Evolutionary conservation across 2,888 invertebrate species (phyloP).

Genomic region (Hoplodrina ambigua): DNA sequence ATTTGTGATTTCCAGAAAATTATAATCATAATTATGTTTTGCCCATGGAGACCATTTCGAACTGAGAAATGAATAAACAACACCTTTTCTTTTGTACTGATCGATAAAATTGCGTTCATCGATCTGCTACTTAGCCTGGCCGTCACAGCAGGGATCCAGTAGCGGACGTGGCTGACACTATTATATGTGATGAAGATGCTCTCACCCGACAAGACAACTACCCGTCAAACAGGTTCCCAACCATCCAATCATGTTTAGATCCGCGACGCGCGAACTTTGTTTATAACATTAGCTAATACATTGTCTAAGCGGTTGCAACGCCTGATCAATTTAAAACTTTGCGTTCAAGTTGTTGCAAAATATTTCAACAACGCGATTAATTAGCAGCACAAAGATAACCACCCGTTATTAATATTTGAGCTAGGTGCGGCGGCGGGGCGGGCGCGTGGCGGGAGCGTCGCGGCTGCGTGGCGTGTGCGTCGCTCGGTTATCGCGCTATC

Average conservation of each 20-base stretch:
- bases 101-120: not conserved
- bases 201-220: no score
- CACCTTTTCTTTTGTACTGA: not conserved
- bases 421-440: slow-evolving; percentile 42
- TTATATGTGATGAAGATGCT: not conserved
- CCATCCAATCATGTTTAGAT: slow-evolving; percentile 30
- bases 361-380: slow-evolving; percentile 74
- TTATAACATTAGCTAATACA: slow-evolving; percentile 42
- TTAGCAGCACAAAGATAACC: slow-evolving; percentile 74
- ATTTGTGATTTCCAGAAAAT: no score
- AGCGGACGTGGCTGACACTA: not conserved
- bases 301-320: slow-evolving; percentile 35
- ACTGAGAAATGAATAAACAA: not conserved
- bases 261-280: slow-evolving; percentile 35
- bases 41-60: not conserved
- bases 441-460: slow-evolving; percentile 27
- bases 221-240: slow-evolving; percentile 8
- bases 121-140: not conserved
- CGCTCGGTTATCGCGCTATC: slow-evolving; percentile 32
- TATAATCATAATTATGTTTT: not conserved
- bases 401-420: slow-evolving; percentile 73
- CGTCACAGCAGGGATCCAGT: not conserved
- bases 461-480: slow-evolving; percentile 34
- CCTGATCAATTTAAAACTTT: slow-evolving; percentile 47
- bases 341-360: slow-evolving; percentile 59